Percentiles rank a stretch among this genome's conserved stretches.
phyloP scores from a whole-genome alignment of 2,888 invertebrate species.

The Drosophila koepferae region DNA sequence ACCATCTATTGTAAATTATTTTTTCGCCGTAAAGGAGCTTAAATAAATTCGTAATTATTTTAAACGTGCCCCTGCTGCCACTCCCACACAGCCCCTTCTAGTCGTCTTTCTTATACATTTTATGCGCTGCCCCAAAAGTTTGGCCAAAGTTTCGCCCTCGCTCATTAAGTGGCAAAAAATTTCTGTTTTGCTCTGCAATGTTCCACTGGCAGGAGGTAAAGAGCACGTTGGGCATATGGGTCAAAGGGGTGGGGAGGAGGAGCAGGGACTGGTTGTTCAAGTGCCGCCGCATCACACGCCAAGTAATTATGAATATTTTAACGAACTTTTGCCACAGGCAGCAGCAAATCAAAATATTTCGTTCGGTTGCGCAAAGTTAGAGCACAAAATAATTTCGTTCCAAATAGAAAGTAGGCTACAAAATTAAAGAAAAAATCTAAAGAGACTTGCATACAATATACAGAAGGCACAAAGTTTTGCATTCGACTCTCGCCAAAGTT shows the following conservation, averaged over 20 bases:
- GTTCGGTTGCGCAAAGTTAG: conserved; percentile 70
- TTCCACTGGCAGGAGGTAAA: conserved; percentile 26
- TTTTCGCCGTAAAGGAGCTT: conserved; percentile 73
- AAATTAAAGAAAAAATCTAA: conserved; percentile 44
- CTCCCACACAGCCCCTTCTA: conserved; percentile 19
- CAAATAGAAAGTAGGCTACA: conserved; percentile 64
- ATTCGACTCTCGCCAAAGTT: conserved; percentile 9
- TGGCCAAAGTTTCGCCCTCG: conserved; percentile 69
- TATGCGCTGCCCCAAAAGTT: conserved; percentile 59
- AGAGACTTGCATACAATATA: conserved; percentile 31
- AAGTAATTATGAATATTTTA: conserved; percentile 81
- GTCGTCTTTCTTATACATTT: conserved; percentile 46
- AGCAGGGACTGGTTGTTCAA: conserved; percentile 33
- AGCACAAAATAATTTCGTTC: conserved; percentile 67
- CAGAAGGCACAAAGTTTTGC: conserved; percentile 36
- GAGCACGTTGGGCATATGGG: neutral
- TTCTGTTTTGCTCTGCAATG: conserved; percentile 71
- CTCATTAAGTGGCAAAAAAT: conserved; percentile 79
- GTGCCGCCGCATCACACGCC: conserved; percentile 76
- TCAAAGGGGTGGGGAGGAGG: neutral
- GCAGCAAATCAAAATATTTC: conserved; percentile 80
- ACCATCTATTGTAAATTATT: conserved; percentile 71
- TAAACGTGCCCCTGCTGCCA: conserved; percentile 63
- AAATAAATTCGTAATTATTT: conserved; percentile 81
- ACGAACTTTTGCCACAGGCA: conserved; percentile 80